Conservation (phyloP, 2,888 invertebrate species). For the Drosophila formosana region DNA sequence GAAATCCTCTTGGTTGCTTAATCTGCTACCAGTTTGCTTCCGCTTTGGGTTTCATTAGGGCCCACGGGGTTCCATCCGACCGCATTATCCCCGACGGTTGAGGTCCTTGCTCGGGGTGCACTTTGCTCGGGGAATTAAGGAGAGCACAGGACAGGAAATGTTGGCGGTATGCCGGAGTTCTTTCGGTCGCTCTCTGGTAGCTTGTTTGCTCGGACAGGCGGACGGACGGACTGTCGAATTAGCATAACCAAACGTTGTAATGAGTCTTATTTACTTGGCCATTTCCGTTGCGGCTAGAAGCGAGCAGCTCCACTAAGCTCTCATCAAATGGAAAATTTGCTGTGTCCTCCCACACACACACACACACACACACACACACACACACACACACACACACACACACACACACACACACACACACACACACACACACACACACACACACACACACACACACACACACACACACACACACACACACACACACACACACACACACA, state of each 20-base stretch:
- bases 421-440: slow-evolving; percentile 8
- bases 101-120: slow-evolving; percentile 28
- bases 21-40: slow-evolving; percentile 75
- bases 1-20: slow-evolving; percentile 76
- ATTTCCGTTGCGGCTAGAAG: slow-evolving; percentile 68
- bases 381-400: slow-evolving; percentile 4
- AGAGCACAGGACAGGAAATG: slow-evolving; percentile 53
- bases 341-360: slow-evolving; percentile 20
- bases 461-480: slow-evolving; percentile 6
- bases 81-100: slow-evolving; percentile 58
- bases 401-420: background rate
- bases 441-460: slow-evolving; percentile 1
- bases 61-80: slow-evolving; percentile 49
- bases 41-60: slow-evolving; percentile 75
- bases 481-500: slow-evolving; percentile 1
- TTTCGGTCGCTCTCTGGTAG: slow-evolving; percentile 27
- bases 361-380: slow-evolving; percentile 5
- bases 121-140: slow-evolving; percentile 56
- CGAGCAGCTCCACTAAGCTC: slow-evolving; percentile 23
- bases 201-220: slow-evolving; percentile 2
- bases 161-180: slow-evolving; percentile 36
- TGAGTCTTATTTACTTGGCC: slow-evolving; percentile 79
- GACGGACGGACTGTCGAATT: slow-evolving; percentile 54
- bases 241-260: slow-evolving; percentile 77
- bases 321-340: slow-evolving; percentile 53